Evolutionary conservation across 37 sponge, comb jelly and placozoan genomes (phyloP), one percentile per base, ranked within the genome.

Genomic region (Chondrilla cf. caribensis): DNA sequence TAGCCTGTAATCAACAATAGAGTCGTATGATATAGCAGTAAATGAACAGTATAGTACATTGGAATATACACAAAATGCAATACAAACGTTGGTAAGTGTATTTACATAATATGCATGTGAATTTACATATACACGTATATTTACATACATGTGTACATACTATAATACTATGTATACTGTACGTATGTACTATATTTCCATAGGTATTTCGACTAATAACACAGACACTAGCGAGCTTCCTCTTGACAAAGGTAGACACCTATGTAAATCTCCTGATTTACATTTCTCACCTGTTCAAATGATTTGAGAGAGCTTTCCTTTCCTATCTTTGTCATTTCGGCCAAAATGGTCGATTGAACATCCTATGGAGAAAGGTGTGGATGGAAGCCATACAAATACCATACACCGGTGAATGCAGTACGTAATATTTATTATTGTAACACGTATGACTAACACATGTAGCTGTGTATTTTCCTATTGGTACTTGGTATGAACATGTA

Each of bases 231-330:
- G n/a, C n/a, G n/a, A n/a, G n/a, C n/a, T n/a, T n/a, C n/a, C n/a
- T n/a, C n/a, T n/a, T n/a, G n/a, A n/a, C n/a, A n/a, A n/a, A n/a
- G n/a, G n/a, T n/a, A n/a, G n/a, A n/a, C n/a, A n/a, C n/a, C n/a
- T n/a, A n/a, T n/a, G n/a, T n/a, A n/a, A n/a, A n/a, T n/a, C n/a
- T n/a, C n/a, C n/a, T n/a, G n/a, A n/a, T n/a, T n/a, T n/a, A n/a
- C n/a, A n/a, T 59, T 36, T 58, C 84, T 24, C 21, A 91, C 95
- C 83, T 91, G 92, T 35, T 95, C 95, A 83, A 95, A 92, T 40
- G 89, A 86, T 6, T 79, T 60, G 37, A 96, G 90, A 22, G 84
- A 90, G 29, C 22, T 72, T 26, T 91, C 83, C 62, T 89, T 89
- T 2, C 95, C 95, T 26, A 84, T 17, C 19, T 31, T 35, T 62